Evolutionary conservation across 1,140 invertebrate species (phyloP).

Genomic region (Lepidurus apus): DNA sequence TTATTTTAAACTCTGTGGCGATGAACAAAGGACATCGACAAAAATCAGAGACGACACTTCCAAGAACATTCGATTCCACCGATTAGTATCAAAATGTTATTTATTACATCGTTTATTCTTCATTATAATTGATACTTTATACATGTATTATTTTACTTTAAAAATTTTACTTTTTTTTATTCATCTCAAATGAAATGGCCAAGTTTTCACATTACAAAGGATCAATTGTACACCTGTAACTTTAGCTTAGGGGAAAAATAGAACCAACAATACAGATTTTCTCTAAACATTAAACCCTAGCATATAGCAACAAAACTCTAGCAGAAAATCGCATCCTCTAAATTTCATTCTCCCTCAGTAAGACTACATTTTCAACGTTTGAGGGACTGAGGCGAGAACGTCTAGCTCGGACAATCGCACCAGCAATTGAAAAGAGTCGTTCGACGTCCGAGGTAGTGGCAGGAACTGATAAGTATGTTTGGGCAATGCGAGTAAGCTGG

Average conservation of each 20-base stretch:
- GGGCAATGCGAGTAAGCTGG: background rate
- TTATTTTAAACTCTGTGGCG: too few relatives aligned
- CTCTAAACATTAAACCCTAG: background rate
- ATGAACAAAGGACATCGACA: background rate
- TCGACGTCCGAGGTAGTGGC: constrained; percentile 26
- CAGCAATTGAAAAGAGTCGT: constrained; percentile 24
- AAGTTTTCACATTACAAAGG: background rate
- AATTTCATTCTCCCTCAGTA: background rate
- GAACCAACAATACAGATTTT: background rate
- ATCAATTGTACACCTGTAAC: too few relatives aligned
- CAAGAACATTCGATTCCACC: too few relatives aligned
- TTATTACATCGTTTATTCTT: background rate
- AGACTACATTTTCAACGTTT: constrained; percentile 9
- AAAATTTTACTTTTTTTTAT: background rate
- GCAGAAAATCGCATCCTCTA: background rate
- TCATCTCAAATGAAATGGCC: background rate
- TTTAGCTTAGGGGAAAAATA: background rate
- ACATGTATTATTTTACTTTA: background rate
- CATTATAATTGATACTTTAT: background rate
- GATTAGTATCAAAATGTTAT: too few relatives aligned
- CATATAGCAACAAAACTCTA: too few relatives aligned
- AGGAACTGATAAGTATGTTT: constrained; percentile 23
- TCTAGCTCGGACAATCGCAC: constrained; percentile 20
- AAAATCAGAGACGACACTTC: too few relatives aligned
- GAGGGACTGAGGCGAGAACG: background rate